Percentiles rank a stretch among this genome's conserved stretches.
These are phyloP conservation scores for Plestiodon gilberti DNA, from an alignment of 2,113 vertebrate genomes.

Conservation along the genomic window DNA sequence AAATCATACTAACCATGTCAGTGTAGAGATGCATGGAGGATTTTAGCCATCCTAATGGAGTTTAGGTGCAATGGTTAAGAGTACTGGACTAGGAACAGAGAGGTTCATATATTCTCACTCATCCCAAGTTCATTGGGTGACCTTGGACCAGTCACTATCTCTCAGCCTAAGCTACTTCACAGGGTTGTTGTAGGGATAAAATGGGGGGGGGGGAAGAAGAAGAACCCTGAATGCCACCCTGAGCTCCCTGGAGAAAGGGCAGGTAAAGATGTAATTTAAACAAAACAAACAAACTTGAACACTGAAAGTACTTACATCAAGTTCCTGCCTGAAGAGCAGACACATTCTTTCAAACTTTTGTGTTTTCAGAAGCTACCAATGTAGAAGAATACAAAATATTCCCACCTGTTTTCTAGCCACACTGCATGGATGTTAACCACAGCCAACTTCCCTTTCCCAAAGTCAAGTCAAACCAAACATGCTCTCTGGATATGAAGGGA, in stretches of 20 bases:
- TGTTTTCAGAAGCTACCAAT: not conserved
- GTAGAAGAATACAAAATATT: conserved; percentile 8
- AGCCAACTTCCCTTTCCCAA: conserved; percentile 14
- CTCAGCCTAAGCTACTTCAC: too few species aligned
- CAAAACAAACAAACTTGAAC: not conserved
- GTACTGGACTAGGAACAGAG: too few species aligned
- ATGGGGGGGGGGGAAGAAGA: too few species aligned
- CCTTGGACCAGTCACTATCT: too few species aligned
- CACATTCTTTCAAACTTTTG: not conserved
- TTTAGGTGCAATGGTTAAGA: not conserved
- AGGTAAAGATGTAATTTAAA: too few species aligned
- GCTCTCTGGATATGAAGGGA: conserved; percentile 33
- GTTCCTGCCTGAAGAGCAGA: not conserved
- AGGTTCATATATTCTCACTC: too few species aligned
- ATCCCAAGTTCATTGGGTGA: too few species aligned
- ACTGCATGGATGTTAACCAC: conserved; percentile 44
- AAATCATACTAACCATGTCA: conserved; percentile 10
- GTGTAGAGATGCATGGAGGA: not conserved
- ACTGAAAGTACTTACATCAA: conserved; percentile 2
- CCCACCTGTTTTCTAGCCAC: conserved; percentile 35
- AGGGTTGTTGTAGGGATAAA: too few species aligned
- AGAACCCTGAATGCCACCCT: too few species aligned
- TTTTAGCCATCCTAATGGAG: conserved; percentile 1
- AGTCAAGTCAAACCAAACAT: conserved; percentile 55
- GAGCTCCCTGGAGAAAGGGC: too few species aligned